Conservation (phyloP, 2,888 invertebrate genomes). For the Fissipunctia ypsillon region DNA sequence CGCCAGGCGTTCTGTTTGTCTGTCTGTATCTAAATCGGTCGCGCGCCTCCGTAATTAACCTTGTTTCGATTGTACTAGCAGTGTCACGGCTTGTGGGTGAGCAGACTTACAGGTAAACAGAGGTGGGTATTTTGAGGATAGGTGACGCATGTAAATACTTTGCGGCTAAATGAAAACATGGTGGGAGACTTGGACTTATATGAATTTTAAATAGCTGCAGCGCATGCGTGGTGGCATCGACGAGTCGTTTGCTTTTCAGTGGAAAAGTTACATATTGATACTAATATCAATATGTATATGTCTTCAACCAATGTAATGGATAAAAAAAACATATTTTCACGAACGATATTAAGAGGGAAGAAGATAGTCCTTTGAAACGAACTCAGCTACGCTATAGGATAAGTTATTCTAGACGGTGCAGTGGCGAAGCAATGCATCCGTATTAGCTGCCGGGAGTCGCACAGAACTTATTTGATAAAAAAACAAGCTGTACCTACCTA, state of each 20-base stretch:
- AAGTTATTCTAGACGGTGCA: too few species aligned
- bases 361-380: too few species aligned
- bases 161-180: constrained; percentile 1
- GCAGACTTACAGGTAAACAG: constrained; percentile 56
- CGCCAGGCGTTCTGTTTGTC: constrained; percentile 36
- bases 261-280: not conserved
- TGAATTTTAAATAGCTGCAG: not conserved
- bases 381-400: too few species aligned
- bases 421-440: not conserved
- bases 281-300: too few species aligned
- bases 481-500: not conserved
- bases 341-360: too few species aligned
- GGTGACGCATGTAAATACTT: constrained; percentile 22
- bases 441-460: not conserved
- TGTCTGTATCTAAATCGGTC: constrained; percentile 56
- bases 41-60: constrained; percentile 52
- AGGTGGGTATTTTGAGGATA: constrained; percentile 21
- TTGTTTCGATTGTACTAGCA: constrained; percentile 46
- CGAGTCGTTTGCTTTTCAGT: not conserved
- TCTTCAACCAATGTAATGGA: too few species aligned
- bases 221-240: too few species aligned
- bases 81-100: constrained; percentile 54
- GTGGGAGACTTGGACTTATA: not conserved
- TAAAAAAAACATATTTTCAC: too few species aligned
- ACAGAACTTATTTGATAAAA: not conserved